phyloP scores from a whole-genome alignment of 1,140 invertebrate genomes.

The Pseudomyrmex dendroicus region DNA sequence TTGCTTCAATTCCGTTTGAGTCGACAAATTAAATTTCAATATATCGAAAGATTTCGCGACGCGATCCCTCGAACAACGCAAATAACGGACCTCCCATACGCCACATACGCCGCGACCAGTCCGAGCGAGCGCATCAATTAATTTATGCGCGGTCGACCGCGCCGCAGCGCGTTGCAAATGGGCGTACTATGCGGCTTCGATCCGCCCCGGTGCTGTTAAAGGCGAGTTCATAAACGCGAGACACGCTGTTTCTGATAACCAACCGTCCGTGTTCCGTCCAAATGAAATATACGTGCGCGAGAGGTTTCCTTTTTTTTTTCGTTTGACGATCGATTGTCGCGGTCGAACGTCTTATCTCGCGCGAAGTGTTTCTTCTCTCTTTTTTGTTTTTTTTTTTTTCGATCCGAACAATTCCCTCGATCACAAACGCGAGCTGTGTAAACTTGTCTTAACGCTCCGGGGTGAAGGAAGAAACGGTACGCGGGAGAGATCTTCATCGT shows the following conservation, averaged over 20 bases:
- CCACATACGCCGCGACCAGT: constrained; percentile 33
- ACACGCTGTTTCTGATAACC: neutral
- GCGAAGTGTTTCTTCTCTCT: neutral
- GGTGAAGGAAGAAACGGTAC: constrained; percentile 39
- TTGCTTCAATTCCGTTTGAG: constrained; percentile 22
- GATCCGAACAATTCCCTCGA: neutral
- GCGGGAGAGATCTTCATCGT: constrained; percentile 72
- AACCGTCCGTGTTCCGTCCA: neutral
- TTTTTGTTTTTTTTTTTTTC: neutral
- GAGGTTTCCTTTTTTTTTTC: neutral
- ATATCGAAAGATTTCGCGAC: neutral
- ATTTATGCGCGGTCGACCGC: constrained; percentile 43
- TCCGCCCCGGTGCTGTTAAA: constrained; percentile 30
- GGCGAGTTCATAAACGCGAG: constrained; percentile 35
- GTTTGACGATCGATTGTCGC: neutral
- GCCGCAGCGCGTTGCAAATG: constrained; percentile 4
- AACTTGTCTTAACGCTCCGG: constrained; percentile 59
- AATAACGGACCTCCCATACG: constrained; percentile 31
- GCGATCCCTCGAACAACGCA: constrained; percentile 28
- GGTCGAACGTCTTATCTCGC: neutral
- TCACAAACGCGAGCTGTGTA: constrained; percentile 26
- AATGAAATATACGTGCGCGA: neutral
- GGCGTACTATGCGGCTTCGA: constrained; percentile 15
- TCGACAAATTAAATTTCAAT: too few relatives aligned
- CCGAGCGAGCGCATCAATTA: constrained; percentile 34